Conservation (phyloP, 2,888 invertebrate genomes). For the Aproaerema taeniolella region DNA sequence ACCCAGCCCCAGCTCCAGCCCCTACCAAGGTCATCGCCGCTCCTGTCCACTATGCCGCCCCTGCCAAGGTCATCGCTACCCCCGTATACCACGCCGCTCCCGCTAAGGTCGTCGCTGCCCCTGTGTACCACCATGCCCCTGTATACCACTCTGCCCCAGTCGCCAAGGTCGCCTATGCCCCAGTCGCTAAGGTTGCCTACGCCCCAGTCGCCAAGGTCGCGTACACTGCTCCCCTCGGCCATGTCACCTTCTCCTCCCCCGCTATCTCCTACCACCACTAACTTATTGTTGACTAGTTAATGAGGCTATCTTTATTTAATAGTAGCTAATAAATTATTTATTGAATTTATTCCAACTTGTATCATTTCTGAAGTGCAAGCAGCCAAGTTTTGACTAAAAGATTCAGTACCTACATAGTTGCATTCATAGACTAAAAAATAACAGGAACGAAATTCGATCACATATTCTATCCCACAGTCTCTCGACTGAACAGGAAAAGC, state of each 20-base stretch:
- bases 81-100: constrained; percentile 31
- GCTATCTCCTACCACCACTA: constrained; percentile 61
- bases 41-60: constrained; percentile 24
- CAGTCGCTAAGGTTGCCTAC: constrained; percentile 30
- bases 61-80: constrained; percentile 30
- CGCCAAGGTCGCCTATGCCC: constrained; percentile 20
- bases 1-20: constrained; percentile 36
- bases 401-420: too few species aligned
- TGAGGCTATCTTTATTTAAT: constrained; percentile 22
- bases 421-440: too few species aligned
- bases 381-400: too few species aligned
- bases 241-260: constrained; percentile 55
- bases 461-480: too few species aligned
- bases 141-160: constrained; percentile 28
- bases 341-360: constrained; percentile 24
- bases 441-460: too few species aligned
- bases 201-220: constrained; percentile 27
- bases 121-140: constrained; percentile 27
- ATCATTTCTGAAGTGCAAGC: too few species aligned
- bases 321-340: constrained; percentile 37
- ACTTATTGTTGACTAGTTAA: constrained; percentile 13
- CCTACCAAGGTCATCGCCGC: constrained; percentile 22
- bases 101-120: constrained; percentile 17
- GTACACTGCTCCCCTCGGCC: constrained; percentile 37
- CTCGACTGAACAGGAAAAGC: too few species aligned